Base-by-base conservation (phyloP, 2,113 vertebrate genomes). In the Galeopterus variegatus region DNA sequence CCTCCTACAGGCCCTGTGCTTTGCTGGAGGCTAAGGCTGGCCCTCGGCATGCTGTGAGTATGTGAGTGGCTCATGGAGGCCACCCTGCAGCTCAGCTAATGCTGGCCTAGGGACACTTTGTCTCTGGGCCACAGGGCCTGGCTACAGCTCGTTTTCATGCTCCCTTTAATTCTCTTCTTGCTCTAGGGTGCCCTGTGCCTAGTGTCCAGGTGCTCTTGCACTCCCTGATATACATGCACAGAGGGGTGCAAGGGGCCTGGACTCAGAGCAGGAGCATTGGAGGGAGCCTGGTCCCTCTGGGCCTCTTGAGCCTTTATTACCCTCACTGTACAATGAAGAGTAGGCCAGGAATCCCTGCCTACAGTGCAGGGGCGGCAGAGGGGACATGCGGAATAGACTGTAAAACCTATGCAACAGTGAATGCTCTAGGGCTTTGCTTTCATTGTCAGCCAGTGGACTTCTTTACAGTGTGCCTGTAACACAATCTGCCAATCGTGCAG, bases 141-240 rank as follows among this genome's bases (percentile, higher is more conserved):
- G 31, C 50, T 24, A 1, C 9, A 10, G 41, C 24, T 84, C 33
- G 1, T 33, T 67, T 88, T 62, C 33, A 0, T 41, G 70, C 60
- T 41, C 65, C 11, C 17, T 41, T 41, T 12, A 70, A 4, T 15
- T 41, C 26, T 56, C 21, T 0, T 0, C 33, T 28, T 95, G 62
- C 50, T 54, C 54, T 10, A 0, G 15, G 67, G 19, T 0, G 1
- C 26, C 36, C 45, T 0, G 0, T 19, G 52, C 14, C 13, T 13
- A 0, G 1, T 26, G 24, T 33, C 75, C 8, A 0, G 52, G 10
- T 6, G 33, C 21, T 33, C 19, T 60, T 9, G 14, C 2, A 5
- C 15, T 11, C 5, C 28, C 36, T 8, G 7, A 45, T 5, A 26
- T 6, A 8, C 28, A 67, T 9, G 8, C 33, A 17, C 6, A 12